Evolutionary conservation across 23 tunicate species (phyloP), one percentile per base, ranked within the genome.

Genomic region (Ascidia mentula): DNA sequence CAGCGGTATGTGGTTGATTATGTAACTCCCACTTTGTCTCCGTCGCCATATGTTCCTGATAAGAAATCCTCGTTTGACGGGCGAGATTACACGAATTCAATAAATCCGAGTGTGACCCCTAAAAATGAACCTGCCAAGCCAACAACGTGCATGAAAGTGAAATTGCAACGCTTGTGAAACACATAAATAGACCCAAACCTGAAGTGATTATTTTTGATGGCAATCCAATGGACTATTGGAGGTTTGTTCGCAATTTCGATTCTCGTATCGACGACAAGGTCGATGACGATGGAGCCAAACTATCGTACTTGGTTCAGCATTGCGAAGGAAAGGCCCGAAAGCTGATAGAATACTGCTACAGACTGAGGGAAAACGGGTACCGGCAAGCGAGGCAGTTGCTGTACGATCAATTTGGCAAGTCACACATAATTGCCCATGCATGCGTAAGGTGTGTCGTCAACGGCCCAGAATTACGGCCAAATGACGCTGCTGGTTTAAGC

Each of bases 1-100:
- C 65, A 53, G 65, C 65, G 65, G 65, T 53, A 53, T 53, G 65
- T 53, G 65, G 65, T 53, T 53, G 65, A 53, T 9, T 53, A 9
- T 53, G 13, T 53, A 5, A 5, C 65, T 53, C 65, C 65, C 12
- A 6, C 65, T 53, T 5, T 5, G 65, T 53, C 65, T 9, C 12
- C 13, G 65, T 53, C 65, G 65, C 65, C 7, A 53, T 20, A 53
- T 53, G 65, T 9, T 6, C 65, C 65, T 53, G 13, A 53, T 5
- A 53, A 5, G 7, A 53, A 53, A 53, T 53, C 65, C 13, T 53
- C 65, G 65, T 53, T 53, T 53, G 12, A 53, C 13, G 65, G 13
- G 65, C 7, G 13, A 53, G 13, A 9, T 53, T 53, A 6, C 13
- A 5, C 13, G 7, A 53, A 26, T 9, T 6, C 65, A 53, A 9